Base-by-base conservation (phyloP, 1,140 invertebrate genomes). In the Ooceraea biroi region DNA sequence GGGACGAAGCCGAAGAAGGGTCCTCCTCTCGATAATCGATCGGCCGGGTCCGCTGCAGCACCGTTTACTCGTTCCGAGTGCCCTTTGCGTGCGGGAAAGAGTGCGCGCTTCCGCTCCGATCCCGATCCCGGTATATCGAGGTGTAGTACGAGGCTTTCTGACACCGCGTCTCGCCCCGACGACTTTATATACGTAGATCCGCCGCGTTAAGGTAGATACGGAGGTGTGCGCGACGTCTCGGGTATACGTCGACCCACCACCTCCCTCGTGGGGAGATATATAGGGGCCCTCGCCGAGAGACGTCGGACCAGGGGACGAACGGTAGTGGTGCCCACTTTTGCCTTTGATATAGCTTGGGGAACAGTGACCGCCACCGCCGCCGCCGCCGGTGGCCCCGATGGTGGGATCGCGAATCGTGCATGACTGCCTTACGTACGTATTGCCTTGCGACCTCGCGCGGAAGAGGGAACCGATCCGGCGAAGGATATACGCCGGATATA, bases 131-230 rank as follows among this genome's bases (percentile, higher is more conserved):
- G 89, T 92, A 88, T 85, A 92, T 92, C 90, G 91, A 94, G 90
- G 76, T 90, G 90, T 83, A 91, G 88, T 55, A 44, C 90, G 87
- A 93, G 88, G 91, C 91, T 93, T 36, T 94, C 94, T 94, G 93
- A 94, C 90, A 90, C 85, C 90, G 91, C 89, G 89, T 93, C 90
- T 93, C 85, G 93, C 92, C 93, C 92, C 89, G 91, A 84, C 88
- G 88, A 93, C 87, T 94, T 94, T 95, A 95, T 95, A 95, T 94
- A 95, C 92, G 92, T 94, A 92, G 93, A 93, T 93, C 92, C 36
- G 89, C 89, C 55, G 22, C 89, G 89, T 90, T 90, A 89, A 7
- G 7, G 85, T 85, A 90, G 90, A 91, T 85, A 90, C 88, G 80
- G 74, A 82, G 68, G 57, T 66, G 68, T 78, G 72, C 61, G 66